Base-by-base conservation (phyloP, 1,140 invertebrate genomes). In the Pseudoatta argentina region DNA sequence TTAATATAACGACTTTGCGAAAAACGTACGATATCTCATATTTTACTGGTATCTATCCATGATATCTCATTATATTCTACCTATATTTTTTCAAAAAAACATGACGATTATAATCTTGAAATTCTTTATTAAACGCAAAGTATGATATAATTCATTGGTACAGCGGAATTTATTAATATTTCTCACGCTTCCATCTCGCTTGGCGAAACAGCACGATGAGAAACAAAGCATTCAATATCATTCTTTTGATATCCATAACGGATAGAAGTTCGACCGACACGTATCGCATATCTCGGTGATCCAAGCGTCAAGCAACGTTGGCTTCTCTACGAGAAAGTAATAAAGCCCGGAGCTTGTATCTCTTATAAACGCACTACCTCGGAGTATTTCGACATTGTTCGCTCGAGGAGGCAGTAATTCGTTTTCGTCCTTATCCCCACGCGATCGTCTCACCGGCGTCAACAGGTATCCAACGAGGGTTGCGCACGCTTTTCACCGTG, bases 391-490 rank as follows among this genome's bases (percentile, higher is more conserved):
- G 69, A 72, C 76, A 61, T 44, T 72, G 57, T 55, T 87, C 71
- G 73, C 73, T 78, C 73, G 64, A 85, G 34, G 57, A 30, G 21
- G 48, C 30, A 34, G 51, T 88, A 88, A 88, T 72, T 82, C 81
- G 63, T 61, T 61, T 69, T n/a, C 14, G 44, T 18, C 24, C 71
- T 12, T 16, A 39, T n/a, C 8, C 27, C 21, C n/a, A 18, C 27
- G 18, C 55, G 39, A 82, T 73, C 55, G 63, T 76, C 59, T 48
- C 51, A n/a, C 39, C 18, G 18, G 34, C 85, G 88, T 89, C 88
- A 89, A 89, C 88, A 89, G 88, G 88, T 89, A 81, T 48, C 71
- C 44, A 16, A 10, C 16, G 18, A 39, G 12, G 16, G 48, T 10
- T 53, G 24, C 48, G 39, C 72, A 21, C 21, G 0, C n/a, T 48